Conservation (phyloP, 2,113 vertebrate genomes). For the Vicugna pacos region DNA sequence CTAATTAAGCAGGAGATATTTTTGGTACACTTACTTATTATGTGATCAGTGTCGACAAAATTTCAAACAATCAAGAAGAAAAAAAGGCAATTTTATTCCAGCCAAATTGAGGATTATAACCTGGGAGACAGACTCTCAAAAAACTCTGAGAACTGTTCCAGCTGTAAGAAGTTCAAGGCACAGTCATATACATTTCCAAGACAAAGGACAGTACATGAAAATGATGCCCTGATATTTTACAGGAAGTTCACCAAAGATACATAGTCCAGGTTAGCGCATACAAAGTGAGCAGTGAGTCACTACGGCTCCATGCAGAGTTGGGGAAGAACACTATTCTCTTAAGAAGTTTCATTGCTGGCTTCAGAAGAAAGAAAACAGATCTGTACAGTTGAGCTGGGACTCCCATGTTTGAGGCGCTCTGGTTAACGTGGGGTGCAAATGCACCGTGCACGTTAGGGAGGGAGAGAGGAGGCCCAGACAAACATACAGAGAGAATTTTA, state of each 20-base stretch:
- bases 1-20: neutral
- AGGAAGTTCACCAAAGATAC: neutral
- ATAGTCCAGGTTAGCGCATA: neutral
- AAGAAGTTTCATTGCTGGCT: neutral
- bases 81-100: neutral
- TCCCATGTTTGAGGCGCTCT: neutral
- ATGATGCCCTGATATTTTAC: neutral
- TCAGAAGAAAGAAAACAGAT: neutral
- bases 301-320: neutral
- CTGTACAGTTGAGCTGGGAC: neutral
- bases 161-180: neutral
- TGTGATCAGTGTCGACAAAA: neutral
- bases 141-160: neutral
- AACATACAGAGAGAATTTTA: neutral
- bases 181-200: neutral
- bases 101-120: neutral
- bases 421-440: neutral
- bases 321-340: neutral
- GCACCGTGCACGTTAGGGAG: neutral
- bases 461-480: neutral
- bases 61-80: neutral
- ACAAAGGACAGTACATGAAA: neutral
- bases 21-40: neutral
- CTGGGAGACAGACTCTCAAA: neutral
- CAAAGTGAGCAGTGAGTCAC: neutral